Conservation (phyloP, 2,113 vertebrate genomes). For the Psilopogon haemacephalus region DNA sequence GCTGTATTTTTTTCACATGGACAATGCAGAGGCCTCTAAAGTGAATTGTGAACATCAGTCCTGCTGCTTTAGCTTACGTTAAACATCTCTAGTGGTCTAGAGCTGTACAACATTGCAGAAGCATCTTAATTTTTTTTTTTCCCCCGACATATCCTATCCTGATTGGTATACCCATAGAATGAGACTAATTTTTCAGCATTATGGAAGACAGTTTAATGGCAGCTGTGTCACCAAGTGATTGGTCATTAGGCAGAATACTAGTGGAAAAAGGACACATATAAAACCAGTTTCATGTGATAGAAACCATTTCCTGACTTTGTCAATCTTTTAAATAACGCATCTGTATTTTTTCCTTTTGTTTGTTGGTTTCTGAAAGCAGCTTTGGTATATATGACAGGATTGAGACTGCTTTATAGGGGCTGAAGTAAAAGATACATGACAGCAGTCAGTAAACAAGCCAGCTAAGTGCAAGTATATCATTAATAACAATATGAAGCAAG, state of each 20-base stretch:
- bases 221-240: fast-evolving
- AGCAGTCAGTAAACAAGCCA: background rate
- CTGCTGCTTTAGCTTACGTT: background rate
- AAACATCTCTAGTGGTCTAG: background rate
- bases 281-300: background rate
- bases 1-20: background rate
- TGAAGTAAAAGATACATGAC: background rate
- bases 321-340: background rate
- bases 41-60: background rate
- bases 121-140: background rate
- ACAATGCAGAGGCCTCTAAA: background rate
- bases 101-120: background rate
- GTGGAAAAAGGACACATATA: background rate
- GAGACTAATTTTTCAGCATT: background rate
- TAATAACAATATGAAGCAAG: background rate
- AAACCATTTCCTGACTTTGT: background rate
- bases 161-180: background rate
- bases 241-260: background rate
- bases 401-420: background rate
- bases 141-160: background rate
- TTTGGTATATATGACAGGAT: background rate
- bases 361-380: background rate
- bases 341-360: background rate
- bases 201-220: background rate
- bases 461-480: background rate